Evolutionary conservation across 2,888 invertebrate species (phyloP), one percentile per base, ranked within the genome.

Genomic region (Hypselothyrea guttata): DNA sequence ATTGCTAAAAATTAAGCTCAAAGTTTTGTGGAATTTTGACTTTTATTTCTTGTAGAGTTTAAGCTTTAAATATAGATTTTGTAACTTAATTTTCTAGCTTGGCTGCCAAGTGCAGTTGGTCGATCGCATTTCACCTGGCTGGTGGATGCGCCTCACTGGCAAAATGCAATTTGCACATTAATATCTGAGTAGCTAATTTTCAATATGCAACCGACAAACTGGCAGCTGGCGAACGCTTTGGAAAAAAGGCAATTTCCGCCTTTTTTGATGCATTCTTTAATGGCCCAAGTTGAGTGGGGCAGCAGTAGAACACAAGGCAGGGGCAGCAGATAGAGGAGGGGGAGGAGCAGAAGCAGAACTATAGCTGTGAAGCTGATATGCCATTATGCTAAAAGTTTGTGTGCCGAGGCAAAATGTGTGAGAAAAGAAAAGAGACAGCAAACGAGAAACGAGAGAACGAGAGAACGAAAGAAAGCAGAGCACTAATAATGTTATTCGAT

Each of bases 151-250:
- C 53, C 45, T 62, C 64, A 53, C 70, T 64, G 70, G 64, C 46
- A 48, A 8, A 76, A 65, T 65, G 73, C 76, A 71, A 71, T 76
- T 71, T 66, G 61, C 57, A 61, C 76, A 71, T 76, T 76, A 74
- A 77, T 81, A 73, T 73, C 67, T 54, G 58, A 65, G 62, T 47
- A 71, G 67, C 71, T 73, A 79, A 79, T 79, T 73, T 75, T 79
- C 76, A 75, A 79, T 76, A 79, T 73, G 53, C 51, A 59, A 67
- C 66, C 53, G 75, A 54, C 61, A 65, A 69, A 63, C 72, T 72
- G 56, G 66, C 63, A 75, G 72, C 65, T 61, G 53, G 73, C 56
- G 59, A 70, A 51, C 56, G 71, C 71, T 71, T 70, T 63, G 40
- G 56, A 58, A 75, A 75, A 76, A 75, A 66, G 62, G 72, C 78